Evolutionary conservation across 1,140 invertebrate species (phyloP).

Genomic region (Physella acuta): DNA sequence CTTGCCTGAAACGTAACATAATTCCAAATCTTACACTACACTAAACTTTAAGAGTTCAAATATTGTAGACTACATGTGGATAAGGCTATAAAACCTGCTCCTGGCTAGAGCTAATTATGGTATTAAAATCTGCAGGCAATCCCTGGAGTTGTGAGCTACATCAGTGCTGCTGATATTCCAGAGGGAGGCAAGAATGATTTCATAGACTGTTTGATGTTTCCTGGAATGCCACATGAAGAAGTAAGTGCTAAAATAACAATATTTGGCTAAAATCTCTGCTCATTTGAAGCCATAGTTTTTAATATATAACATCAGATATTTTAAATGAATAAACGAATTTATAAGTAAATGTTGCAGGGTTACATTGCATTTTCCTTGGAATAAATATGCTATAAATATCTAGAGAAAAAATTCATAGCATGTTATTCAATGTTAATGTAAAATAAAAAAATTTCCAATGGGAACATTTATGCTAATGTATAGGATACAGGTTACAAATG

Average conservation of each 20-base stretch:
- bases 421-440: too few relatives aligned
- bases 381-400: background rate
- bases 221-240: background rate
- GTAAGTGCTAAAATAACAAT: too few relatives aligned
- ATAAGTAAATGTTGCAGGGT: background rate
- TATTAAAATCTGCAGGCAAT: constrained; percentile 46
- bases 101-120: background rate
- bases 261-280: too few relatives aligned
- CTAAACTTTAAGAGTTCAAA: too few relatives aligned
- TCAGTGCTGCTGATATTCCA: constrained; percentile 74
- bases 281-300: background rate
- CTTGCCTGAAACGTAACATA: background rate
- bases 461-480: too few relatives aligned
- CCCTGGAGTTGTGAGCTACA: constrained; percentile 72
- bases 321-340: background rate
- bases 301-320: background rate
- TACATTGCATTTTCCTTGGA: background rate
- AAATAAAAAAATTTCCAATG: too few relatives aligned
- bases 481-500: too few relatives aligned
- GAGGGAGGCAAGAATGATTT: constrained; percentile 18
- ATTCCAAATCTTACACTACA: too few relatives aligned
- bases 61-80: too few relatives aligned
- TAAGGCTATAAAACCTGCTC: background rate
- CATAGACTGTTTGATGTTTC: background rate
- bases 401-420: too few relatives aligned